Percentiles rank a stretch among this genome's conserved stretches.
Conservation (phyloP, 2,113 vertebrate genomes). For the Thunnus thynnus region DNA sequence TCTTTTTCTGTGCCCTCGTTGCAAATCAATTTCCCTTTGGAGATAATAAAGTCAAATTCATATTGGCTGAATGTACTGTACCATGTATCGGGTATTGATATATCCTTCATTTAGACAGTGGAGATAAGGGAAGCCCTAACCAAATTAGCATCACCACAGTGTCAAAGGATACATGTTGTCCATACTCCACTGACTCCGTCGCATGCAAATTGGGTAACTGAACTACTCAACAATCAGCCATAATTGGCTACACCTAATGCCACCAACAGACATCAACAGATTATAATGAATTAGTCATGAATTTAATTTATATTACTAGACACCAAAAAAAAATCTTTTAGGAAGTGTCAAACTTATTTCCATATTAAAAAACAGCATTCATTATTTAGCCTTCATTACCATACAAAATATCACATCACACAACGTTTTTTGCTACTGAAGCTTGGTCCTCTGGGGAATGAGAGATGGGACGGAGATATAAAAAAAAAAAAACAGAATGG, state of each 20-base stretch:
- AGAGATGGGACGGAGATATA: constrained; percentile 26
- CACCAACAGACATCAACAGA: constrained; percentile 56
- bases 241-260: constrained; percentile 73
- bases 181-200: constrained; percentile 46
- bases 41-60: constrained; percentile 11
- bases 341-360: constrained; percentile 63
- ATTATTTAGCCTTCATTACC: constrained; percentile 68
- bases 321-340: constrained; percentile 47
- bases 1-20: neutral
- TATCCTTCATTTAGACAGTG: neutral
- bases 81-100: constrained; percentile 2
- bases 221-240: constrained; percentile 64
- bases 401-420: constrained; percentile 61
- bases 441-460: constrained; percentile 10
- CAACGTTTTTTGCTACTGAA: constrained; percentile 29
- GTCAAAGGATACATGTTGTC: constrained; percentile 68
- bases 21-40: constrained; percentile 24
- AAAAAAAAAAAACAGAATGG: constrained; percentile 24
- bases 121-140: constrained; percentile 13
- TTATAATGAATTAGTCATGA: constrained; percentile 67
- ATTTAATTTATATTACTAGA: constrained; percentile 58
- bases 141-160: constrained; percentile 46
- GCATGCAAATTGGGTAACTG: constrained; percentile 56
- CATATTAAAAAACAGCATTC: constrained; percentile 59
- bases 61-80: neutral